Evolutionary conservation across 2,797 vertebrate genomes (phyloP), one percentile per base, ranked within the genome.

Genomic region (Anguilla anguilla): DNA sequence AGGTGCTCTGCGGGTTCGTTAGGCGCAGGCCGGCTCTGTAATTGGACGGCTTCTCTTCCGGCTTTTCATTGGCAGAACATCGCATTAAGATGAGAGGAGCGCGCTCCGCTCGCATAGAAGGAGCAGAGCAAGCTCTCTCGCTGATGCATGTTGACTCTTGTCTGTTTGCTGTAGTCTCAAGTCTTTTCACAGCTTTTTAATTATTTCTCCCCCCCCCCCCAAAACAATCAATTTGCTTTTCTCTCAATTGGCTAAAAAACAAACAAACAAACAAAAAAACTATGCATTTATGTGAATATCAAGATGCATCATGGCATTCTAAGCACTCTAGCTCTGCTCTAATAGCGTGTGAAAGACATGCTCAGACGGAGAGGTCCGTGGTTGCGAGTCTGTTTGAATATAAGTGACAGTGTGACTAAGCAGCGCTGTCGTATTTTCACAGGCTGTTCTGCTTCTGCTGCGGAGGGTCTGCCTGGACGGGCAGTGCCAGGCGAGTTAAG

Each of bases 51-150:
- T 82, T 88, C 87, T 90, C 86, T 88, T 77, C 81, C 87, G 87
- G 87, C 84, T 84, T 87, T 81, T 87, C 91, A 31, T 91, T 91
- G 88, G 89, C 88, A 89, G 83, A 88, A 91, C 89, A 91, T 90
- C 90, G 91, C 90, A 89, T 87, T 87, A 86, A 77, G 89, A 89
- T 59, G 77, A 86, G 89, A 89, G 89, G 85, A 88, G 39, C 39
- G 49, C 59, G 19, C 39, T 81, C 15, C 28, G 43, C 28, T 83
- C 13, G 13, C 43, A 84, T 15, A 69, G 55, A 74, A 64, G 67
- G 53, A 49, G 7, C 35, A 0, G 43, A 25, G 77, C n/a, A 81
- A 49, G 77, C 1, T 6, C 43, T 25, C 74, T 79, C 74, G 10
- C 35, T 43, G n/a, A 74, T 35, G 74, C 35, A 19, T 35, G 72